phyloP scores from a whole-genome alignment of 2,888 invertebrate species.

The Cacoxenus indagator region DNA sequence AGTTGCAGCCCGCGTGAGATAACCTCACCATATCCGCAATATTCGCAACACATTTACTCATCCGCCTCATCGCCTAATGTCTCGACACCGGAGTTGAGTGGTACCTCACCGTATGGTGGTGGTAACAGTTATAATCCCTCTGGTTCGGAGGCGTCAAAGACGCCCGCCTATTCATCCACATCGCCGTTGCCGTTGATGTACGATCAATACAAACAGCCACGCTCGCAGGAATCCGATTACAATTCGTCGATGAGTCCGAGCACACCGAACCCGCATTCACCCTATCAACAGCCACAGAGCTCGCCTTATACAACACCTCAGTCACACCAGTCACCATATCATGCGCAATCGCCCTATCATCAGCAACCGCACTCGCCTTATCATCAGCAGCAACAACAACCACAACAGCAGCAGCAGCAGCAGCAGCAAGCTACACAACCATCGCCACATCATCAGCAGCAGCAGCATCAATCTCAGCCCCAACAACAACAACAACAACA shows the following conservation, averaged over 20 bases:
- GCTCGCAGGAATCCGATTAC: constrained; percentile 73
- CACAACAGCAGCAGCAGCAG: constrained; percentile 51
- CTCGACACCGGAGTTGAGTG: constrained; percentile 70
- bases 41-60: constrained; percentile 75
- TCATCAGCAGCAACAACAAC: constrained; percentile 38
- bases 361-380: constrained; percentile 57
- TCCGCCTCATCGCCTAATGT: constrained; percentile 74
- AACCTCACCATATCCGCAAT: constrained; percentile 75
- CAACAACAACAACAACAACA: constrained; percentile 37
- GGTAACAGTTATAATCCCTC: constrained; percentile 68
- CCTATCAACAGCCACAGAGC: constrained; percentile 72
- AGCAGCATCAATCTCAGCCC: too few relatives aligned
- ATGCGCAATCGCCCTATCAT: constrained; percentile 67
- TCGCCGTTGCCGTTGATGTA: constrained; percentile 71
- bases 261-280: constrained; percentile 72
- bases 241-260: constrained; percentile 74
- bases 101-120: constrained; percentile 67
- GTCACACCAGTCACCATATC: constrained; percentile 69
- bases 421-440: constrained; percentile 45
- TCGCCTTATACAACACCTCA: constrained; percentile 71
- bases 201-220: constrained; percentile 74
- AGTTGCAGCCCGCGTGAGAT: constrained; percentile 85
- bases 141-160: constrained; percentile 68
- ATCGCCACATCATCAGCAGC: constrained; percentile 46
- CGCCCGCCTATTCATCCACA: constrained; percentile 67